Evolutionary conservation across 1,140 invertebrate genomes (phyloP), one percentile per base, ranked within the genome.

Genomic region (Pollicipes pollicipes): DNA sequence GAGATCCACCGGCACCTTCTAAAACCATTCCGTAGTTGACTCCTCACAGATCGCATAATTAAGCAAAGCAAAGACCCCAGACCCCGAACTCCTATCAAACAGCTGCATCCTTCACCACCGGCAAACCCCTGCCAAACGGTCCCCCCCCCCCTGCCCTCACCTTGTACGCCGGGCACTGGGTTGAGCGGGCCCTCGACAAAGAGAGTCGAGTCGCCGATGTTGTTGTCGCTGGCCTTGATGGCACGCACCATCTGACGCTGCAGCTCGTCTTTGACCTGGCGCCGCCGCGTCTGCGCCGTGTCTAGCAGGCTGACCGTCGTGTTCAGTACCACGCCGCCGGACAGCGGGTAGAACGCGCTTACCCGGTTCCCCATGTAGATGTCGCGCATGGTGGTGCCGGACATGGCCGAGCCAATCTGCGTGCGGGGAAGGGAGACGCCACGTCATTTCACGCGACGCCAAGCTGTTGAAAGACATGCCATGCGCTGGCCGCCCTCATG

Each of bases 331-430:
- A 93, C 87, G 69, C 76, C 75, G 0, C 77, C 76, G n/a, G 77
- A 77, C 28, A 78, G 85, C 80, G 85, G 81, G 76, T 91, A 91
- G n/a, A 95, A 86, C 8, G 86, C 86, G 77, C 94, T 93, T 0
- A 95, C 84, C 69, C 84, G 83, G 0, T 88, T 85, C 35, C 88
- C 88, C 74, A 94, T 84, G 76, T 91, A 94, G 73, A 90, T 88
- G 75, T 90, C 88, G 0, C 89, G 89, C 74, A 92, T 90, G 0
- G 89, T 89, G 3, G 91, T 93, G 88, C 93, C 91, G 0, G 88
- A 90, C 84, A 93, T 90, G 0, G 90, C 88, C 2, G 90, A 91
- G 78, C 92, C 89, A 75, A 93, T 83, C 90, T 93, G 76, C 17
- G 45, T 3, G 45, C 13, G 21, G 21, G 17, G 45, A 21, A n/a